Conservation (phyloP, 2,113 vertebrate genomes). For the Apeltes quadracus region DNA sequence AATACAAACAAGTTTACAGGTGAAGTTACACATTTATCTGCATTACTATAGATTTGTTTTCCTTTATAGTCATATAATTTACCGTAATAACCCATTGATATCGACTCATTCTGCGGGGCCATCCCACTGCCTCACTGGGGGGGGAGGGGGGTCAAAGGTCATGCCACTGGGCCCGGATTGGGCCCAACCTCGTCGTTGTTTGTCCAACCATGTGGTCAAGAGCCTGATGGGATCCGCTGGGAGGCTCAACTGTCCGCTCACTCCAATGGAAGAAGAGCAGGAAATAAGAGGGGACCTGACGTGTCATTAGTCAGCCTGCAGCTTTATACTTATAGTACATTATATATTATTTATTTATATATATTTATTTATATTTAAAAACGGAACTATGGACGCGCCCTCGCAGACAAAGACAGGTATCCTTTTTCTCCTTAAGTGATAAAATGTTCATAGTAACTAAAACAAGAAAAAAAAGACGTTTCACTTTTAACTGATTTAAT, state of each 20-base stretch:
- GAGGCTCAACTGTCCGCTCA: not conserved
- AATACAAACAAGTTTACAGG: not conserved
- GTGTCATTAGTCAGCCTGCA: not conserved
- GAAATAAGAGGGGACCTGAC: not conserved
- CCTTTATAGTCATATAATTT: not conserved
- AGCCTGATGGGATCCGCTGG: slow-evolving; percentile 7
- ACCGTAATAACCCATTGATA: not conserved
- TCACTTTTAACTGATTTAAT: not conserved
- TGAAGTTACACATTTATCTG: not conserved
- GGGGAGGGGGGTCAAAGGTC: slow-evolving; percentile 26
- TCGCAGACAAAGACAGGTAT: slow-evolving; percentile 68
- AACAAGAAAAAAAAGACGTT: slow-evolving; percentile 1
- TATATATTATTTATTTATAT: not conserved
- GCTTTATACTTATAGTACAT: not conserved
- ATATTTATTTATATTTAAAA: not conserved
- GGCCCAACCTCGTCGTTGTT: slow-evolving; percentile 21
- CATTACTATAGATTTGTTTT: not conserved
- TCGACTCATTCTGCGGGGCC: not conserved
- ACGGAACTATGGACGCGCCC: slow-evolving; percentile 55
- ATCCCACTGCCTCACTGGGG: not conserved
- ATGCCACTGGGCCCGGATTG: slow-evolving; percentile 33
- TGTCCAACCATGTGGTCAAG: slow-evolving; percentile 50
- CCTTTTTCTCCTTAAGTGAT: not conserved
- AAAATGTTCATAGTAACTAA: not conserved
- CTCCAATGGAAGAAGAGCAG: slow-evolving; percentile 12